These are phyloP conservation scores for Trachurus trachurus DNA, from an alignment of 2,797 vertebrate genomes.

Conservation along the genomic window DNA sequence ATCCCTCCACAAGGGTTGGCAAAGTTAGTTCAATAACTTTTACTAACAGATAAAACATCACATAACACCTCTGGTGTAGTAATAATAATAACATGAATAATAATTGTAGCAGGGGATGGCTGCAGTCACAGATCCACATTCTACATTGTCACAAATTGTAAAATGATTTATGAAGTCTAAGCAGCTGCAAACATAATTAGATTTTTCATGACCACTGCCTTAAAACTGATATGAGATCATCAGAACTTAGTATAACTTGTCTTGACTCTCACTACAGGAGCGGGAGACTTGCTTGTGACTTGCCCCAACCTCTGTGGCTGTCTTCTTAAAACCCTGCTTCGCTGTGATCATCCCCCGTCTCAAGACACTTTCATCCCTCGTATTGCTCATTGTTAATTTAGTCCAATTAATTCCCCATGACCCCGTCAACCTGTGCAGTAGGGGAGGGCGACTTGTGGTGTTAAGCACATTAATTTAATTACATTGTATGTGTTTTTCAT, in stretches of 20 bases:
- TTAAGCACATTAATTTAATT: slow-evolving; percentile 53
- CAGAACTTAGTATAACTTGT: neutral
- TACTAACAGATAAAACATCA: neutral
- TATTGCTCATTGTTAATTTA: slow-evolving; percentile 36
- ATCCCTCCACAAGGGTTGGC: too few relatives aligned
- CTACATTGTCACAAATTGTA: neutral
- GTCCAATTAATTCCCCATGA: slow-evolving; percentile 47
- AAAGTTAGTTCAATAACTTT: too few relatives aligned
- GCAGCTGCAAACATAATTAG: neutral
- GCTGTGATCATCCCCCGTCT: slow-evolving; percentile 39
- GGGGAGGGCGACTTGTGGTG: slow-evolving; percentile 25
- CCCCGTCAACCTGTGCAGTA: slow-evolving; percentile 30
- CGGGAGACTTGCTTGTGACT: neutral
- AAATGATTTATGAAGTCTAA: neutral
- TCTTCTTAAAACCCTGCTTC: slow-evolving; percentile 25
- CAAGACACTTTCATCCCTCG: slow-evolving; percentile 7
- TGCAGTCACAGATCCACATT: neutral
- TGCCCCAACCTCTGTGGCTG: neutral
- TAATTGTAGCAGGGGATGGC: too few relatives aligned
- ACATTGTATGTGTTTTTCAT: slow-evolving; percentile 56
- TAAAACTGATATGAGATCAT: neutral
- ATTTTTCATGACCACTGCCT: neutral
- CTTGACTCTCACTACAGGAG: neutral
- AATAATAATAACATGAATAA: too few relatives aligned
- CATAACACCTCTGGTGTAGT: neutral